These are phyloP conservation scores for Microdon myrmicae DNA, from an alignment of 2,888 invertebrate species.

Conservation along the genomic window DNA sequence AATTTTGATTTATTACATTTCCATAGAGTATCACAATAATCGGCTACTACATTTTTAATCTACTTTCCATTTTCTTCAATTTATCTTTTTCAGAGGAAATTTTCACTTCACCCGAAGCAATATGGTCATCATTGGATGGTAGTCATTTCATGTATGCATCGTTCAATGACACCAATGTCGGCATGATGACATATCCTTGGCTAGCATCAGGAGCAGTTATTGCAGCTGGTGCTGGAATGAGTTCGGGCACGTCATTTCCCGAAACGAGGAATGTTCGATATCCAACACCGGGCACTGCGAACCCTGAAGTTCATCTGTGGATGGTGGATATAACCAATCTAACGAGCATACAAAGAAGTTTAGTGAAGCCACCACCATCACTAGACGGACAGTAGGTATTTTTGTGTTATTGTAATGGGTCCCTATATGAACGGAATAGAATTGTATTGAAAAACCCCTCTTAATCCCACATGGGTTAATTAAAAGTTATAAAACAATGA, in stretches of 20 bases:
- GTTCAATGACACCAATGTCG: conserved; percentile 85
- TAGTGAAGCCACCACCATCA: conserved; percentile 78
- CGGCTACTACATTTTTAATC: neutral
- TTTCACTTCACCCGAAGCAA: conserved; percentile 80
- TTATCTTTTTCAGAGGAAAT: conserved; percentile 81
- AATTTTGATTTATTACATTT: no score
- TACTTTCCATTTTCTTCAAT: neutral
- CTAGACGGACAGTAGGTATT: conserved; percentile 82
- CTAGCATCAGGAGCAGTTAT: conserved; percentile 77
- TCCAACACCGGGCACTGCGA: conserved; percentile 88
- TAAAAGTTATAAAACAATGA: conserved; percentile 1
- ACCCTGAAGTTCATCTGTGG: conserved; percentile 86
- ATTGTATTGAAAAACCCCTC: neutral
- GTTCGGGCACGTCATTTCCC: conserved; percentile 77
- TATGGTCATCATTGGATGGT: conserved; percentile 89
- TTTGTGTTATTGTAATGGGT: conserved; percentile 38
- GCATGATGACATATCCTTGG: conserved; percentile 83
- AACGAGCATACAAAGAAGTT: conserved; percentile 73
- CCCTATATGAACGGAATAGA: no score
- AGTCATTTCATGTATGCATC: conserved; percentile 84
- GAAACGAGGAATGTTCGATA: conserved; percentile 82
- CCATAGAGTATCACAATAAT: no score
- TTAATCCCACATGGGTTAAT: conserved; percentile 12
- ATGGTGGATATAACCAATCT: conserved; percentile 80
- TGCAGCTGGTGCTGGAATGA: conserved; percentile 70